Evolutionary conservation across 2,797 vertebrate genomes (phyloP), one percentile per base, ranked within the genome.

Genomic region (Tympanoctomys barrerae): DNA sequence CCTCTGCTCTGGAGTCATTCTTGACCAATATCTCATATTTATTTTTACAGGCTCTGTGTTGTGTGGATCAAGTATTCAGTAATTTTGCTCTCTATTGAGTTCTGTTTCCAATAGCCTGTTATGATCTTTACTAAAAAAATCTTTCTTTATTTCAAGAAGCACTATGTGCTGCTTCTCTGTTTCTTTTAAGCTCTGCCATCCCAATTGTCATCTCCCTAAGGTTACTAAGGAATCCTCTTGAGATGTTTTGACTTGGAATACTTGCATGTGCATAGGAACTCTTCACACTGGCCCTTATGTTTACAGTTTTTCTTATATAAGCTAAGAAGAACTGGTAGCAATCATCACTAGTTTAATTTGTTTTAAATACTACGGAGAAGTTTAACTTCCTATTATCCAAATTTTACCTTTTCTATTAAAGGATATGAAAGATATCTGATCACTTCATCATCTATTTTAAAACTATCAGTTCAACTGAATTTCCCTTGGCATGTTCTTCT

Each of bases 31-130:
- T 18, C 61, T 70, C 52, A 4, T 54, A 49, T 39, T 90, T 42
- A 42, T 85, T 89, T 90, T 62, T 70, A 42, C 22, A 54, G 21
- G 19, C 1, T 73, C 26, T 96, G 84, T 95, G 10, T 91, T 93
- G 21, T 66, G 31, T 89, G 93, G 93, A 83, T 33, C 39, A 68
- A 0, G 0, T 57, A 49, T 59, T 4, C 22, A 39, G 12, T 33
- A 62, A 64, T 49, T 82, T 66, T 62, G 3, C 10, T 79, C 81
- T 78, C 39, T 14, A 5, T 13, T 31, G 1, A 33, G 87, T 79
- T 24, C 79, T 81, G 64, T 83, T 92, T 91, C 31, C 9, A 78
- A 10, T 75, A 64, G 1, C 21, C 12, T 97, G 68, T 84, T 87
- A 62, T 68, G 36, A 31, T 64, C 24, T 84, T 36, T 26, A 59